Evolutionary conservation across 2,888 invertebrate species (phyloP).

Genomic region (Leptopilina drosophilae): DNA sequence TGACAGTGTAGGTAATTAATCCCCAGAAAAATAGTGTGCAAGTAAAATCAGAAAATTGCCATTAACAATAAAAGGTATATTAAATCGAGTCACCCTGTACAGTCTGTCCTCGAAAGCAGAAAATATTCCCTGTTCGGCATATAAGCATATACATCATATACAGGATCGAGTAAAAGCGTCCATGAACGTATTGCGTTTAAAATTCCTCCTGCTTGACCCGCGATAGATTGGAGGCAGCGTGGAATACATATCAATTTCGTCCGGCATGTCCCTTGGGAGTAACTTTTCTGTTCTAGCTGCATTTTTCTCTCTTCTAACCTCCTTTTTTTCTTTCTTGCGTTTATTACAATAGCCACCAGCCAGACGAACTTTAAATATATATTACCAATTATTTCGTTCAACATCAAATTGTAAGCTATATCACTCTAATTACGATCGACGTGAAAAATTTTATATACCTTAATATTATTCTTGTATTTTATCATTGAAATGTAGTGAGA

Average conservation of each 20-base stretch:
- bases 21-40: too few species aligned
- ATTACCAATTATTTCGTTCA: neutral
- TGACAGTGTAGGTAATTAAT: too few species aligned
- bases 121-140: slow-evolving; percentile 24
- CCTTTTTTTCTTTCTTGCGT: slow-evolving; percentile 23
- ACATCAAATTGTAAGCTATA: neutral
- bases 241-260: slow-evolving; percentile 77
- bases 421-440: neutral
- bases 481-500: too few species aligned
- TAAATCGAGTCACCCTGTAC: slow-evolving; percentile 19
- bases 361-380: neutral
- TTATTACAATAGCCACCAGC: slow-evolving; percentile 17
- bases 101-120: slow-evolving; percentile 1
- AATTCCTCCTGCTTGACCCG: slow-evolving; percentile 77
- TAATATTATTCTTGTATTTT: neutral
- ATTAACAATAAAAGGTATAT: too few species aligned
- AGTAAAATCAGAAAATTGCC: too few species aligned
- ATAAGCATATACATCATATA: slow-evolving; percentile 42
- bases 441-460: neutral
- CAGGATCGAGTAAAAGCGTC: slow-evolving; percentile 45
- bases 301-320: slow-evolving; percentile 23
- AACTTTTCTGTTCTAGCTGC: slow-evolving; percentile 48
- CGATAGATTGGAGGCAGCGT: slow-evolving; percentile 75
- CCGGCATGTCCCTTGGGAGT: slow-evolving; percentile 67
- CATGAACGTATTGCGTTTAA: slow-evolving; percentile 72